These are phyloP conservation scores for Drosophila tanythrix DNA, from an alignment of 2,888 invertebrate species.

Conservation along the genomic window DNA sequence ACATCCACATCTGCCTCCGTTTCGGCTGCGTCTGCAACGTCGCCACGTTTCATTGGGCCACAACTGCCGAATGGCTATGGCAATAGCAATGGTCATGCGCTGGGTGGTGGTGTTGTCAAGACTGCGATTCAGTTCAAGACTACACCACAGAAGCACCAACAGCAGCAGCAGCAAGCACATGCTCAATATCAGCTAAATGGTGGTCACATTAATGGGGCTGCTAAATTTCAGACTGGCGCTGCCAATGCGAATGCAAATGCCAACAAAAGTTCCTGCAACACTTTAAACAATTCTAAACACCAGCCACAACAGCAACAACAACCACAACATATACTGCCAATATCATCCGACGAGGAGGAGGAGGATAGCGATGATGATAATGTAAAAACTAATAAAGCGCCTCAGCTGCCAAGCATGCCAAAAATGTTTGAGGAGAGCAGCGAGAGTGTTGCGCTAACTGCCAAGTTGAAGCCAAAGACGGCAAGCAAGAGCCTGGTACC, in stretches of 20 bases:
- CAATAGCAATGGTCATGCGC: constrained; percentile 48
- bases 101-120: constrained; percentile 44
- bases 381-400: constrained; percentile 55
- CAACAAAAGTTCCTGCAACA: constrained; percentile 79
- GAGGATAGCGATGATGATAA: constrained; percentile 55
- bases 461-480: constrained; percentile 67
- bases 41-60: constrained; percentile 78
- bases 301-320: constrained; percentile 43
- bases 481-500: constrained; percentile 86
- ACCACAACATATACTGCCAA: constrained; percentile 68
- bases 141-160: constrained; percentile 39
- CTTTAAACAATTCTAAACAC: constrained; percentile 40
- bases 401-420: constrained; percentile 85
- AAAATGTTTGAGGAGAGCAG: constrained; percentile 68
- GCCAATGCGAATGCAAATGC: constrained; percentile 66
- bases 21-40: not conserved
- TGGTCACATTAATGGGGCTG: constrained; percentile 61
- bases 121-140: constrained; percentile 62
- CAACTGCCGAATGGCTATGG: constrained; percentile 77
- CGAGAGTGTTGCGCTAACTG: constrained; percentile 43
- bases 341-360: constrained; percentile 68
- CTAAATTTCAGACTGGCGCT: constrained; percentile 76
- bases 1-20: constrained; percentile 68
- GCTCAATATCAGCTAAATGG: constrained; percentile 64
- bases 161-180: constrained; percentile 27